phyloP scores from a whole-genome alignment of 2,888 invertebrate species.

The Nesidiocoris tenuis region DNA sequence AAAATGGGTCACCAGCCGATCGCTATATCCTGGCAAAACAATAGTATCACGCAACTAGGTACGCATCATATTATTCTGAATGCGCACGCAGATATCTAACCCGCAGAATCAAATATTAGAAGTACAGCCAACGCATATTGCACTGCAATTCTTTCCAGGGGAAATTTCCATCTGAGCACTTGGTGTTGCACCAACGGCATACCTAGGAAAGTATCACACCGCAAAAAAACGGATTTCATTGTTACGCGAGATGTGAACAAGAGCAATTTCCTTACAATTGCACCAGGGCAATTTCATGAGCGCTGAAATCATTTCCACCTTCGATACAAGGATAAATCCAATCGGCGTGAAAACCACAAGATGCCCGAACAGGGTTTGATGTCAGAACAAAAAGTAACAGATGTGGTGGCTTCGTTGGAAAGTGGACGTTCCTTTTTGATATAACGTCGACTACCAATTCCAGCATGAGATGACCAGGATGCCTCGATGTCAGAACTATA shows the following conservation, averaged over 20 bases:
- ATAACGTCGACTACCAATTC: background rate
- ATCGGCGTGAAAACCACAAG: background rate
- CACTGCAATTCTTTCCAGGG: background rate
- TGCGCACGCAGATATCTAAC: no score
- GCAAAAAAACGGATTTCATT: background rate
- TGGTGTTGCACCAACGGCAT: no score
- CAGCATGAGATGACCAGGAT: background rate
- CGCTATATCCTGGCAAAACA: no score
- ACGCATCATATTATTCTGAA: no score
- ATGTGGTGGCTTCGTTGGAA: background rate
- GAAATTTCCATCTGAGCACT: no score
- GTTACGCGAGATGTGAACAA: background rate
- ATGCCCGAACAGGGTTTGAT: background rate
- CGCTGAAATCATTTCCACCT: background rate
- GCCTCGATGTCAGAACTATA: background rate
- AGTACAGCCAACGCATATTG: no score
- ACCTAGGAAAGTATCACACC: background rate
- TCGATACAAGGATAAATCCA: background rate
- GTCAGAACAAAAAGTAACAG: background rate
- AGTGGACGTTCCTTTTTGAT: background rate
- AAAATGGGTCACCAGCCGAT: no score
- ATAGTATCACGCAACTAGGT: no score
- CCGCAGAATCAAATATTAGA: no score
- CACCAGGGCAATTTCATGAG: background rate
- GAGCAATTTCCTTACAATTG: background rate